A percentile compares a stretch with the other conserved stretches of the same genome.
Conservation (phyloP, 1,140 invertebrate species). For the Yoshiicerus persimilis region DNA sequence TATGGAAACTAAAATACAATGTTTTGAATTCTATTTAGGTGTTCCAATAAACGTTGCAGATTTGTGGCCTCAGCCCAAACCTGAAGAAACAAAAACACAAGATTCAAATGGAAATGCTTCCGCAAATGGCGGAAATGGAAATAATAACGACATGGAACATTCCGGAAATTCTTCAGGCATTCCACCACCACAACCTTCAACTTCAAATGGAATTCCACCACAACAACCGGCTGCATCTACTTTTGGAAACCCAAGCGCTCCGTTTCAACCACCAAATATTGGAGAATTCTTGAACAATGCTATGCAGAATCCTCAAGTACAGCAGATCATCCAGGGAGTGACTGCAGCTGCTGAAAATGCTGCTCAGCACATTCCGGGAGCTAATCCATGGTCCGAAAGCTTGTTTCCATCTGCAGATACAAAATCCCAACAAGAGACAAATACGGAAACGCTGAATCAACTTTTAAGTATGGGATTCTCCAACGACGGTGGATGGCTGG, state of each 20-base stretch:
- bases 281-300: background rate
- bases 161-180: background rate
- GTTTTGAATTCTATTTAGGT: slow-evolving; percentile 29
- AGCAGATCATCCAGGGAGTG: slow-evolving; percentile 37
- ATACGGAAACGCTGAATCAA: slow-evolving; percentile 35
- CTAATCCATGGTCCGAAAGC: background rate
- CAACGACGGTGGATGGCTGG: slow-evolving; percentile 43
- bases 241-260: background rate
- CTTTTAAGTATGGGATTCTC: slow-evolving; percentile 48
- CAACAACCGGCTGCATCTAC: background rate
- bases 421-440: slow-evolving; percentile 8
- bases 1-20: too few relatives aligned
- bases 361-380: slow-evolving; percentile 18
- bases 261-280: background rate
- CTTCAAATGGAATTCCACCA: background rate
- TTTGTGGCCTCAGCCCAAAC: background rate
- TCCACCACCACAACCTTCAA: background rate
- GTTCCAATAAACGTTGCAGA: slow-evolving; percentile 47
- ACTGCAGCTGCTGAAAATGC: slow-evolving; percentile 31
- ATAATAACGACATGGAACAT: background rate
- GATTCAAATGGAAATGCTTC: background rate
- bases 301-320: slow-evolving; percentile 25
- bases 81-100: background rate
- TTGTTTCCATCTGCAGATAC: background rate
- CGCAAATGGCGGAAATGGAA: background rate